Evolutionary conservation across 2,113 vertebrate genomes (phyloP).

Genomic region (Calypte anna): DNA sequence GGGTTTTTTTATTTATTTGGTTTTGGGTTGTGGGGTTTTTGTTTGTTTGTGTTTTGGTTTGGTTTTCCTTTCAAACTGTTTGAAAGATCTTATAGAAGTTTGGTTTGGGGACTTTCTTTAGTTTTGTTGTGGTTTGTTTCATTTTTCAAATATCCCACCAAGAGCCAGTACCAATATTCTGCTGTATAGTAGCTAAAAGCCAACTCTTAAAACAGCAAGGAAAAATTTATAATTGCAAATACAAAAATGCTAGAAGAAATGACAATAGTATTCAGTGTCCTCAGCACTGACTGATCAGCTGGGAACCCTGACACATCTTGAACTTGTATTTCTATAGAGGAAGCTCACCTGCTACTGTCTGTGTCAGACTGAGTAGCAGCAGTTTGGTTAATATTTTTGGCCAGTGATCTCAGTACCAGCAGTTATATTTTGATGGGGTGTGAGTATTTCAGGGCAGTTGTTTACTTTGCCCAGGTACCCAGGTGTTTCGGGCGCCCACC

Average conservation of each 20-base stretch:
- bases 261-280: background rate
- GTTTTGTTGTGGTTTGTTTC: background rate
- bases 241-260: background rate
- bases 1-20: too few relatives aligned
- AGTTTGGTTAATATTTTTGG: background rate
- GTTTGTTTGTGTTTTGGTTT: too few relatives aligned
- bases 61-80: background rate
- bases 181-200: accelerated
- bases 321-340: background rate
- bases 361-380: background rate
- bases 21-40: too few relatives aligned
- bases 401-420: background rate
- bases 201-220: background rate
- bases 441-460: background rate
- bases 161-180: background rate
- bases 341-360: background rate
- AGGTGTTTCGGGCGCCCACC: background rate
- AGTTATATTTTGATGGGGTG: background rate
- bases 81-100: background rate
- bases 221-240: background rate
- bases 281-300: background rate
- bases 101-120: background rate
- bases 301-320: background rate
- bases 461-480: accelerated
- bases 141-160: background rate